These are phyloP conservation scores for Condylura cristata DNA, from an alignment of 2,113 vertebrate genomes.

Conservation along the genomic window DNA sequence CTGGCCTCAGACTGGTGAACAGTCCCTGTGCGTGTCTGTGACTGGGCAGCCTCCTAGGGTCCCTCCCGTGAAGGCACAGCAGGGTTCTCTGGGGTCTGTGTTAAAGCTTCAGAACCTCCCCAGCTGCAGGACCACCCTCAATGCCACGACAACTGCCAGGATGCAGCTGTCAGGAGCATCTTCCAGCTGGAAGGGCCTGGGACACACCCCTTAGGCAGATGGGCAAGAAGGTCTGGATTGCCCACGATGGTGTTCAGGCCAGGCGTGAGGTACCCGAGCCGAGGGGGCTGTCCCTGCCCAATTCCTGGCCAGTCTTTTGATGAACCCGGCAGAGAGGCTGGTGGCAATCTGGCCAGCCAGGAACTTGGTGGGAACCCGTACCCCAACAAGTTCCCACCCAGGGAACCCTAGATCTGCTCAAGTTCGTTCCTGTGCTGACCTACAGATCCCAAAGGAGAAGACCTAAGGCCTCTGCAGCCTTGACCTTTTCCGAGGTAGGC, in stretches of 20 bases:
- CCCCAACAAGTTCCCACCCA: background rate
- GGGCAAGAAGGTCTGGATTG: background rate
- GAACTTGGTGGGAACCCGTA: background rate
- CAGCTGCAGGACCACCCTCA: conserved; percentile 46
- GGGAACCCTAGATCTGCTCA: background rate
- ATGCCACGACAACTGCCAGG: conserved; percentile 54
- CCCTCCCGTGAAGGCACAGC: conserved; percentile 54
- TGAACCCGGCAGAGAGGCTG: background rate
- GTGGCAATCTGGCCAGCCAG: background rate
- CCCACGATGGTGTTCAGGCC: background rate
- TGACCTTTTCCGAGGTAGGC: background rate
- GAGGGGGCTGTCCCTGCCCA: background rate
- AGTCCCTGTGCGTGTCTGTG: background rate
- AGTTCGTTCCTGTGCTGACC: background rate
- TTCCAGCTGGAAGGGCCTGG: background rate
- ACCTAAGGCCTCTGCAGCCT: background rate
- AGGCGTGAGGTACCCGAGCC: background rate
- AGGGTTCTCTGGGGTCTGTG: conserved; percentile 16
- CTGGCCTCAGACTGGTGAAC: background rate
- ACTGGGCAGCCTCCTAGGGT: conserved; percentile 15
- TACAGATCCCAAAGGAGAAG: background rate
- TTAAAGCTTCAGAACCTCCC: conserved; percentile 61
- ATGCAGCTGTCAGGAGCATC: conserved; percentile 55
- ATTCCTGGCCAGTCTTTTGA: background rate
- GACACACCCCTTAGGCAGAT: background rate